Base-by-base conservation (phyloP, 37 sponge, comb jelly and placozoan species). In the Beroe forskalii region DNA sequence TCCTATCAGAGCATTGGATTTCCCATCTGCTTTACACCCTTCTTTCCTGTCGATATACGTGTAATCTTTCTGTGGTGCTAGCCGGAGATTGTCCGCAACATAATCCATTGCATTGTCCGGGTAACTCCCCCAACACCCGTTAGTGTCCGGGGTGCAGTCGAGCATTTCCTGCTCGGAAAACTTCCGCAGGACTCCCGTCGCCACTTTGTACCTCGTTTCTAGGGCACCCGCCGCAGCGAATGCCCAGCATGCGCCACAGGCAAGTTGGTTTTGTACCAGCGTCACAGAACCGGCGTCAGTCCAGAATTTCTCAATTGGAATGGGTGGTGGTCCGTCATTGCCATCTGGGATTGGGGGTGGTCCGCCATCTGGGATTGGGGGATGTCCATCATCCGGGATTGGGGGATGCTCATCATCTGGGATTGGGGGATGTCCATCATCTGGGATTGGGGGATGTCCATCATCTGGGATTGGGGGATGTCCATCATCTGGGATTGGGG, bases 141-240 rank as follows among this genome's bases (percentile, higher is more conserved):
- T 36, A 35, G 9, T 32, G 12, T 69, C 38, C 14, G 33, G 35
- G 19, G 37, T 32, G 19, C 72, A 69, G 32, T 69, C 72, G 19
- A 69, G 38, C 72, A 69, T 36, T 37, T 69, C 33, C 72, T 69
- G 72, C 32, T 36, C 72, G 19, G 72, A 69, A 37, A 69, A 69
- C 39, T 35, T 69, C 72, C 32, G 28, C 72, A 69, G 72, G 27
- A 32, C 32, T 9, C 72, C 72, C 19, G 72, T 32, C 9, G 32
- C 19, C 39, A 20, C 19, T 17, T 69, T 27, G 32, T 69, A 69
- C 32, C 72, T 2, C 6, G 33, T 32, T 35, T 69, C 72, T 0
- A 69, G 72, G 19, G 39, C 32, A 17, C 38, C 32, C 17, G 32
- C 19, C 6, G 72, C 27, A 9, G 33, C 72, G 17, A 69, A 69